Conservation (phyloP, 2,888 invertebrate species). For the Muschampia plurimacula region DNA sequence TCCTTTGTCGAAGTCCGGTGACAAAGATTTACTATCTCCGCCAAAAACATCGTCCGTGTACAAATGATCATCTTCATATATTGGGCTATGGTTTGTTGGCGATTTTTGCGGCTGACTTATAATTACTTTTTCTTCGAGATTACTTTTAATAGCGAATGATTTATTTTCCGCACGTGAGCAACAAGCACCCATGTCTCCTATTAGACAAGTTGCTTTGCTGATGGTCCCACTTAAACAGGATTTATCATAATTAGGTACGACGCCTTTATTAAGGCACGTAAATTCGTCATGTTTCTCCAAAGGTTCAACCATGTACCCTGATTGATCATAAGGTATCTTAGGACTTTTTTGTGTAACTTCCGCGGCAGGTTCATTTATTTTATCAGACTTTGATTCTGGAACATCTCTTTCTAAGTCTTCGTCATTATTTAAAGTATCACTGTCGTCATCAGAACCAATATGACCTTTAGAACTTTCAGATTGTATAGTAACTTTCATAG, state of each 20-base stretch:
- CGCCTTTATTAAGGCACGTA: conserved; percentile 70
- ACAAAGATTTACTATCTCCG: conserved; percentile 85
- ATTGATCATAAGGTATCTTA: conserved; percentile 81
- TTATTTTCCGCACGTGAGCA: conserved; percentile 75
- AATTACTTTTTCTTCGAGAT: conserved; percentile 83
- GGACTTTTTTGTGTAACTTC: conserved; percentile 65
- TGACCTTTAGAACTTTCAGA: conserved; percentile 89
- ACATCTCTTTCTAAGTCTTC: conserved; percentile 85
- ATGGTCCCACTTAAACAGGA: conserved; percentile 80
- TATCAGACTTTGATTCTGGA: conserved; percentile 79
- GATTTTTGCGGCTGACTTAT: conserved; percentile 87
- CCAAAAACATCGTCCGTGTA: conserved; percentile 87
- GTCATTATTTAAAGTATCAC: conserved; percentile 89
- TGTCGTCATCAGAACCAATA: conserved; percentile 88
- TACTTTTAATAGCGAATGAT: conserved; percentile 67
- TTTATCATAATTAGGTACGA: conserved; percentile 78
- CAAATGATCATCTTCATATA: conserved; percentile 86
- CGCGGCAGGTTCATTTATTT: conserved; percentile 56
- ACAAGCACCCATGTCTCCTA: conserved; percentile 77
- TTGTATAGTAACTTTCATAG: conserved; percentile 89
- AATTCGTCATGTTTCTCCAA: conserved; percentile 73
- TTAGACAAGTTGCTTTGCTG: conserved; percentile 77
- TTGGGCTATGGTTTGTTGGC: conserved; percentile 86
- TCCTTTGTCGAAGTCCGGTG: conserved; percentile 84
- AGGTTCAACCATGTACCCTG: conserved; percentile 82